phyloP scores from a whole-genome alignment of 2,888 invertebrate species.

The Calliphora vomitoria region DNA sequence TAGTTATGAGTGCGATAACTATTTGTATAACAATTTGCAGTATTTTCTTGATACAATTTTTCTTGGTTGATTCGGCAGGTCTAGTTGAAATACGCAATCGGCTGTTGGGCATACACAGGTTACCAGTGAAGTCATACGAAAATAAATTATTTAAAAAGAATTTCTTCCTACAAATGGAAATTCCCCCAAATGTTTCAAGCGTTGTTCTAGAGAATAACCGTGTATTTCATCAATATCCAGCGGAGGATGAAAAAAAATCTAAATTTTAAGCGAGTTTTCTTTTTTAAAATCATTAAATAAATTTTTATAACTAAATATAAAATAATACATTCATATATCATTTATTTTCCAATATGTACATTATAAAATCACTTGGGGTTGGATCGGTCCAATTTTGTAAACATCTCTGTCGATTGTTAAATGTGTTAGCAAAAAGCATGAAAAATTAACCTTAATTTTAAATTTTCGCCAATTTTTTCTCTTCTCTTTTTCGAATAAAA shows the following conservation, averaged over 20 bases:
- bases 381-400: too few species aligned
- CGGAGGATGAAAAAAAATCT: slow-evolving; percentile 25
- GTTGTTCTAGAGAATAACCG: slow-evolving; percentile 78
- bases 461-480: too few species aligned
- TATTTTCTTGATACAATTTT: slow-evolving; percentile 76
- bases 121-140: slow-evolving; percentile 75
- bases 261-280: slow-evolving; percentile 35
- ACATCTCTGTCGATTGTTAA: too few species aligned
- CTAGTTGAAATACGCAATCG: slow-evolving; percentile 80
- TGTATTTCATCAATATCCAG: slow-evolving; percentile 80
- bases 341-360: too few species aligned
- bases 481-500: too few species aligned
- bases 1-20: slow-evolving; percentile 75
- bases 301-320: too few species aligned
- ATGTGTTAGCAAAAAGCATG: too few species aligned
- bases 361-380: too few species aligned
- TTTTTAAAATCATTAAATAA: too few species aligned
- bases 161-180: slow-evolving; percentile 79
- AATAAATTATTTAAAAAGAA: slow-evolving; percentile 80
- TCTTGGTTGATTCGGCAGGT: slow-evolving; percentile 78
- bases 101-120: slow-evolving; percentile 77
- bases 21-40: slow-evolving; percentile 76
- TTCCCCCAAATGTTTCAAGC: slow-evolving; percentile 77
- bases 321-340: too few species aligned
- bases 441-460: too few species aligned